phyloP scores from a whole-genome alignment of 1,140 invertebrate species.

The Armadillidium nasatum region DNA sequence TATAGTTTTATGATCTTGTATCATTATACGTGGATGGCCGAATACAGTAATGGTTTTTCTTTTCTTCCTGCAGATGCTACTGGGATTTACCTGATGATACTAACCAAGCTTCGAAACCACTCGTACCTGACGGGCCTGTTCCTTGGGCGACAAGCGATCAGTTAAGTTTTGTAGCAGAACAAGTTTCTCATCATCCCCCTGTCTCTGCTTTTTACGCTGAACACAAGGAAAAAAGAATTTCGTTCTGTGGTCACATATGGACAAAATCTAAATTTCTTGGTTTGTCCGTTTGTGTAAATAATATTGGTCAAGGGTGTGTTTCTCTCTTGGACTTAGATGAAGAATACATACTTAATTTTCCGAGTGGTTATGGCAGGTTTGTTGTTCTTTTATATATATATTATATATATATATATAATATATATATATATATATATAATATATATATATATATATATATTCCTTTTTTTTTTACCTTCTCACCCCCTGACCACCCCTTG shows the following conservation, averaged over 20 bases:
- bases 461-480: too few species aligned
- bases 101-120: constrained; percentile 14
- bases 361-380: constrained; percentile 91
- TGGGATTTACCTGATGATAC: constrained; percentile 37
- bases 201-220: constrained; percentile 97
- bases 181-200: constrained; percentile 99
- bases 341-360: constrained; percentile 89
- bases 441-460: too few species aligned
- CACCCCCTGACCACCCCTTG: too few species aligned
- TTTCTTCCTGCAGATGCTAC: constrained; percentile 44
- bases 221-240: constrained; percentile 80
- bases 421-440: too few species aligned
- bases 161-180: constrained; percentile 89
- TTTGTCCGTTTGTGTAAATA: constrained; percentile 71
- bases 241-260: constrained; percentile 90
- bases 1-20: too few species aligned
- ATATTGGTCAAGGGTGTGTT: constrained; percentile 63
- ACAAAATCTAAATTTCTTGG: constrained; percentile 97
- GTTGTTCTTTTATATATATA: constrained; percentile 32
- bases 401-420: too few species aligned
- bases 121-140: constrained; percentile 65
- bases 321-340: constrained; percentile 76
- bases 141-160: constrained; percentile 75
- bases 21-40: too few species aligned
- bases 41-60: too few species aligned